Conservation (phyloP, 2,113 vertebrate genomes). For the Xyliphius kryptos region DNA sequence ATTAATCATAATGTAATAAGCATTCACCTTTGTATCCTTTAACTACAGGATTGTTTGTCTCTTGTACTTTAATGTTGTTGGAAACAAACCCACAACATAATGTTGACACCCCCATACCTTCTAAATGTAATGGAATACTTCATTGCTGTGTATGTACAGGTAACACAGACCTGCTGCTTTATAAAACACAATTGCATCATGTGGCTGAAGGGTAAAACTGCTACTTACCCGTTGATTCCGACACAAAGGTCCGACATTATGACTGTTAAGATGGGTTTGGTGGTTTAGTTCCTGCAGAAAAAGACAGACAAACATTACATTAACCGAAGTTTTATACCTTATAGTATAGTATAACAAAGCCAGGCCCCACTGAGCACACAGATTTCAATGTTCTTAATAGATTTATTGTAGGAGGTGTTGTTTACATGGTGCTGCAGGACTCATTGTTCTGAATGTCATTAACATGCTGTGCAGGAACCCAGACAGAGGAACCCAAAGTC, state of each 20-base stretch:
- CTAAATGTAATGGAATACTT: too few relatives aligned
- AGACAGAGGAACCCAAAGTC: not conserved
- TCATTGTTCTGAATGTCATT: conserved; percentile 16
- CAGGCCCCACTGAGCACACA: not conserved
- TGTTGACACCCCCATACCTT: too few relatives aligned
- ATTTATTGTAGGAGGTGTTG: not conserved
- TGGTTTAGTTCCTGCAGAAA: conserved; percentile 43
- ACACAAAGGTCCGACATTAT: conserved; percentile 65
- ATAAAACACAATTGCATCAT: too few relatives aligned
- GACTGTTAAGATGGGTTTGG: conserved; percentile 46
- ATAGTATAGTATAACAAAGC: too few relatives aligned
- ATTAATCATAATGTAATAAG: too few relatives aligned
- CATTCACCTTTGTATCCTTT: too few relatives aligned
- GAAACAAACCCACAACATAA: too few relatives aligned
- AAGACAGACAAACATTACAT: not conserved
- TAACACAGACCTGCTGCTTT: too few relatives aligned
- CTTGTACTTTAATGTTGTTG: too few relatives aligned
- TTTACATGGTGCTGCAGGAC: not conserved
- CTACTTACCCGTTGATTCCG: conserved; percentile 72
- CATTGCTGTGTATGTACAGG: too few relatives aligned
- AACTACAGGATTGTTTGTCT: too few relatives aligned
- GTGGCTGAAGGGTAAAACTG: not conserved
- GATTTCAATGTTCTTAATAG: not conserved
- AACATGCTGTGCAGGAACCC: conserved; percentile 23
- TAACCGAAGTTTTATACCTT: not conserved